A percentile compares a stretch with the other conserved stretches of the same genome.
These are phyloP conservation scores for Dipodomys ordii DNA, from an alignment of 2,113 vertebrate species.

Conservation along the genomic window DNA sequence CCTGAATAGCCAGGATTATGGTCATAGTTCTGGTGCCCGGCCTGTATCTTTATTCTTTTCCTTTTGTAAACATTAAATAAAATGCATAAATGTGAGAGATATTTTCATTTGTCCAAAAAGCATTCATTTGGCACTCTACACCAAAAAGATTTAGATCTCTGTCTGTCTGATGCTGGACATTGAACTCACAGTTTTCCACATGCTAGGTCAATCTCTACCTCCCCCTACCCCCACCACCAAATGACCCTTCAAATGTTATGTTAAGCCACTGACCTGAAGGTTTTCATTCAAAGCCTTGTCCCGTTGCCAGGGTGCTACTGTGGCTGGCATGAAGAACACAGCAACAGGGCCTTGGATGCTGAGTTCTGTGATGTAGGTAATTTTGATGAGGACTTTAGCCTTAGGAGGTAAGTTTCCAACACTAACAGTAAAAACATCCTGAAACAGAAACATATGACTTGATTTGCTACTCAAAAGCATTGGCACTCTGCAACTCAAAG, in stretches of 20 bases:
- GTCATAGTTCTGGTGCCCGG: no score
- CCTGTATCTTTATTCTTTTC: slow-evolving; percentile 10
- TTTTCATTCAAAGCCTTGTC: slow-evolving; percentile 91
- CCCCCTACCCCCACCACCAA: slow-evolving; percentile 10
- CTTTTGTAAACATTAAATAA: not conserved
- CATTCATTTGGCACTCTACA: not conserved
- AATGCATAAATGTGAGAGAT: no score
- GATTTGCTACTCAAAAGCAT: not conserved
- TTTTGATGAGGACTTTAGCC: slow-evolving; percentile 92
- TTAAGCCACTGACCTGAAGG: slow-evolving; percentile 87
- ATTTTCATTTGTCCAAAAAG: not conserved
- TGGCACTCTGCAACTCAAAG: no score
- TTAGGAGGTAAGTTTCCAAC: slow-evolving; percentile 92
- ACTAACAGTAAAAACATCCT: slow-evolving; percentile 94
- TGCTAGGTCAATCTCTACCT: not conserved
- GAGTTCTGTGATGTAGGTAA: slow-evolving; percentile 93
- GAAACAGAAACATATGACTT: slow-evolving; percentile 53
- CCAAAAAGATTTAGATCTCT: no score
- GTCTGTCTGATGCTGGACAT: not conserved
- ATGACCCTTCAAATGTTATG: not conserved
- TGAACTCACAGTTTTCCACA: not conserved
- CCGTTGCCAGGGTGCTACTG: slow-evolving; percentile 92
- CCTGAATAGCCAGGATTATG: no score
- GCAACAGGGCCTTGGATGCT: slow-evolving; percentile 79
- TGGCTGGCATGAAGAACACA: slow-evolving; percentile 89